Base-by-base conservation (phyloP, 2,797 vertebrate genomes). In the Pangasius djambal region DNA sequence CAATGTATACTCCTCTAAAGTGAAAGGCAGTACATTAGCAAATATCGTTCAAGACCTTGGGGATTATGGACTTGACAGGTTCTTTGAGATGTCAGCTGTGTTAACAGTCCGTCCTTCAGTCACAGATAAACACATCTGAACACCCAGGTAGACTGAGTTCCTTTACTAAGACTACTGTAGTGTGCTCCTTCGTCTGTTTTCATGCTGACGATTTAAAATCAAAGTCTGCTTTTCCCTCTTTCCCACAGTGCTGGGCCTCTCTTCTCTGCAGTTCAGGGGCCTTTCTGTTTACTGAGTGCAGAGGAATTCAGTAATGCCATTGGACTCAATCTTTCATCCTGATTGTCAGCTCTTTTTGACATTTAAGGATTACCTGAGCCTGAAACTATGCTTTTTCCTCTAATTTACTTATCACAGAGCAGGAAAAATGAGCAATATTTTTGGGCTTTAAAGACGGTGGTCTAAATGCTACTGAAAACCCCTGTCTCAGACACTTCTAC, bases 221-320 rank as follows among this genome's bases (percentile, higher is more conserved):
- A 87, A 87, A 88, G 65, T 69, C 63, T 34, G 61, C 15, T 55
- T 44, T 40, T 37, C 44, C 20, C 20, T 78, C 40, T 74, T 77
- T 87, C 59, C 55, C 79, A 72, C 44, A 70, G 44, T 89, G 86
- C 77, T 82, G 87, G 83, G 87, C 87, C 87, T 89, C 72, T 84
- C 77, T 89, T 89, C 25, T 89, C 13, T 61, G n/a, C n/a, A 88
- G 78, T 81, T 89, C n/a, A 89, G 82, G 70, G 86, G 50, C 83
- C 65, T 75, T 81, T 88, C 61, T 91, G 89, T 91, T 91, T 91
- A 90, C 86, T 75, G 86, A 92, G 78, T 57, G 75, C 70, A 69
- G 37, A 86, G 75, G 83, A 87, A 91, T 92, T 88, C 50, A 88
- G 55, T 83, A 52, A 85, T 87, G 87, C 50, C 57, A 86, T 57